These are phyloP conservation scores for Galerucella calmariensis DNA, from an alignment of 2,888 invertebrate genomes.

Conservation along the genomic window DNA sequence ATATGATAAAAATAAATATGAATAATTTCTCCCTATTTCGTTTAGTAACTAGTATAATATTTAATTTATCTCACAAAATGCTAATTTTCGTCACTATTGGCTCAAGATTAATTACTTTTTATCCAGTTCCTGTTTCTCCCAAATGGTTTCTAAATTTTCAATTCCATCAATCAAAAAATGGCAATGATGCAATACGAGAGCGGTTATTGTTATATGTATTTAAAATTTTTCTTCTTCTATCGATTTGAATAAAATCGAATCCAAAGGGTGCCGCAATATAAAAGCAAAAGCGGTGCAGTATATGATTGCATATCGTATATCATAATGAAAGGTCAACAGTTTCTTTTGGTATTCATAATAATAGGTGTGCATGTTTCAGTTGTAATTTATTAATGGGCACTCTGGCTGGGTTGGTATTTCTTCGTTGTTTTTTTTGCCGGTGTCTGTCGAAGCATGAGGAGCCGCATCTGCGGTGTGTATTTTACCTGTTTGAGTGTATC, in stretches of 20 bases:
- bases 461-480: constrained; percentile 9
- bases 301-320: constrained; percentile 29
- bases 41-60: too few species aligned
- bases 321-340: constrained; percentile 32
- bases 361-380: constrained; percentile 32
- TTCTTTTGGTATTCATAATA: constrained; percentile 35
- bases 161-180: too few species aligned
- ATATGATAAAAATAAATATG: too few species aligned
- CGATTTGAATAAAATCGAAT: not conserved
- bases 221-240: not conserved
- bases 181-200: too few species aligned
- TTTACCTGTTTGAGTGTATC: constrained; percentile 20
- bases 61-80: too few species aligned
- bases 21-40: too few species aligned
- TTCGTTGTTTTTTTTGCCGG: constrained; percentile 27
- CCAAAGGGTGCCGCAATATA: not conserved
- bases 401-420: constrained; percentile 23
- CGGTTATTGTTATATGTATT: not conserved
- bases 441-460: constrained; percentile 26
- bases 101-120: too few species aligned
- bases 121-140: too few species aligned
- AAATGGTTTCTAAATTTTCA: too few species aligned
- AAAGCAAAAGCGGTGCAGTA: constrained; percentile 26
- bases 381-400: constrained; percentile 36
- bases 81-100: too few species aligned